These are phyloP conservation scores for Phytoseiulus persimilis DNA, from an alignment of 2,888 invertebrate species.

Conservation along the genomic window DNA sequence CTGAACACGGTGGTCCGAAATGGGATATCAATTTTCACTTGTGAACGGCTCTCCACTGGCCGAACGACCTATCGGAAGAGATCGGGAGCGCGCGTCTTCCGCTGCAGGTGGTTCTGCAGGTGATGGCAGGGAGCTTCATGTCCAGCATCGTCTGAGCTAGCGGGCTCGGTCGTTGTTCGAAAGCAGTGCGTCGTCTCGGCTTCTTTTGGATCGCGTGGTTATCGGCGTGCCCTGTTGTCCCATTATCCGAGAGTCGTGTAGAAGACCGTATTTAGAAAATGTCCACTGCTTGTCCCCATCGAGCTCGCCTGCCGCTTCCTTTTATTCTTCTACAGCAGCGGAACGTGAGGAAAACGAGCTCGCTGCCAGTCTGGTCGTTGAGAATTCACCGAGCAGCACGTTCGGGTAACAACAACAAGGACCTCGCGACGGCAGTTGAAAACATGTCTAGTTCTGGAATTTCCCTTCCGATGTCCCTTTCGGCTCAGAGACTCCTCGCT, in stretches of 20 bases:
- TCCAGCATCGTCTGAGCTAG: not conserved
- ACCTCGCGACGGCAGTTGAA: too few relatives aligned
- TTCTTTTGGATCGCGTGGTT: not conserved
- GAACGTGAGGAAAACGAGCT: not conserved
- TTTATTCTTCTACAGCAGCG: not conserved
- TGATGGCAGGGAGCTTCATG: not conserved
- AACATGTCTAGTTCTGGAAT: too few relatives aligned
- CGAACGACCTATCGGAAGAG: not conserved
- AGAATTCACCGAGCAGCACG: not conserved
- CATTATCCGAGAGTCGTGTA: not conserved
- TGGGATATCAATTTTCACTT: not conserved
- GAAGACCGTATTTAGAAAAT: not conserved
- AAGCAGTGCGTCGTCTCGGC: not conserved
- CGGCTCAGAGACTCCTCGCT: not conserved
- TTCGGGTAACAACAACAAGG: not conserved
- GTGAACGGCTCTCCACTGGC: not conserved
- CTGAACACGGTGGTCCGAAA: not conserved
- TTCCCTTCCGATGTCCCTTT: too few relatives aligned
- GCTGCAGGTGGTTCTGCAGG: not conserved
- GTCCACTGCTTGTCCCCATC: not conserved
- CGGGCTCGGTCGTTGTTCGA: not conserved
- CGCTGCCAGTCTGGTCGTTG: not conserved
- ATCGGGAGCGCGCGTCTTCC: not conserved
- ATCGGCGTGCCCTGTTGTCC: not conserved
- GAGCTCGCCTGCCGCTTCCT: not conserved